Conservation (phyloP, 2,113 vertebrate genomes). For the Scomber scombrus region DNA sequence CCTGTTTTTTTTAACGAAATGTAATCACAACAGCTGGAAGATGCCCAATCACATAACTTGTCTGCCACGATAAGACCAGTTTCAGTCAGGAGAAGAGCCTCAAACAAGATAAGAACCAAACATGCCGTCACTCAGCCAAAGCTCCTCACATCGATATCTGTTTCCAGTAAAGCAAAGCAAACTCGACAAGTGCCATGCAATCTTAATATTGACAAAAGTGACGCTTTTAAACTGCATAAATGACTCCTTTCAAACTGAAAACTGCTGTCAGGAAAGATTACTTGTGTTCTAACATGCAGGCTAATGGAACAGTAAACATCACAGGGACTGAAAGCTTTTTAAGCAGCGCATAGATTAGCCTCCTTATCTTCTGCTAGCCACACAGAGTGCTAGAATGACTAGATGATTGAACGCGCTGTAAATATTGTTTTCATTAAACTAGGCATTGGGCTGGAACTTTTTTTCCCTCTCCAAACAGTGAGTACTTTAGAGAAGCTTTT, state of each 20-base stretch:
- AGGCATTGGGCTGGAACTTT: not conserved
- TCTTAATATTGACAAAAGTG: slow-evolving; percentile 19
- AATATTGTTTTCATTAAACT: slow-evolving; percentile 57
- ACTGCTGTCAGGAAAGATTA: slow-evolving; percentile 42
- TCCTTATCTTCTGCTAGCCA: slow-evolving; percentile 43
- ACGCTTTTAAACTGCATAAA: slow-evolving; percentile 34
- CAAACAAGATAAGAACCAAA: slow-evolving; percentile 41
- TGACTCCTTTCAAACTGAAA: slow-evolving; percentile 12
- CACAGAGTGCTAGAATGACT: slow-evolving; percentile 22
- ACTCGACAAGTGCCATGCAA: slow-evolving; percentile 10
- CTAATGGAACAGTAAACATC: slow-evolving; percentile 55
- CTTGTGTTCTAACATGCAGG: slow-evolving; percentile 14
- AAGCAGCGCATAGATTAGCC: slow-evolving; percentile 45
- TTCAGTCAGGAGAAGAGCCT: slow-evolving; percentile 22
- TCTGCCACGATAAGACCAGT: slow-evolving; percentile 26
- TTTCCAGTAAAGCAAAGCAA: slow-evolving; percentile 44
- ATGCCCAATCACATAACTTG: slow-evolving; percentile 17
- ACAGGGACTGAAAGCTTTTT: slow-evolving; percentile 40
- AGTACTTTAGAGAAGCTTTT: slow-evolving; percentile 1
- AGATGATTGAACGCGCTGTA: slow-evolving; percentile 33
- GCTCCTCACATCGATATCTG: slow-evolving; percentile 20
- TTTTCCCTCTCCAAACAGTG: not conserved
- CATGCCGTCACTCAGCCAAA: slow-evolving; percentile 33
- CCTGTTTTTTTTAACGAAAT: slow-evolving; percentile 43
- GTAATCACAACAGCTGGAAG: slow-evolving; percentile 45